Evolutionary conservation across 1,140 invertebrate species (phyloP).

Genomic region (Sarcophaga bullata): DNA sequence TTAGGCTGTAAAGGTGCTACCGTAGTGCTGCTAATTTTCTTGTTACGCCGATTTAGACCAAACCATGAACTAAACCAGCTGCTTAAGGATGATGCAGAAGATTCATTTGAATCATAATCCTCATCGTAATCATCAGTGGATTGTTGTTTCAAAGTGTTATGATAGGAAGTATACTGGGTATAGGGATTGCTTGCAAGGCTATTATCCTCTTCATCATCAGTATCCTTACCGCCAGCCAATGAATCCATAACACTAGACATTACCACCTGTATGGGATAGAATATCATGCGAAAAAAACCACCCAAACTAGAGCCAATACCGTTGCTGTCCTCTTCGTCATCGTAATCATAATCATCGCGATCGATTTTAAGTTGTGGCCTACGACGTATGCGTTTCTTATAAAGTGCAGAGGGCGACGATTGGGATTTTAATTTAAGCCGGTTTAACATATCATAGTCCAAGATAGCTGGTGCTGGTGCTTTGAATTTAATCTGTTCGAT

Average conservation of each 20-base stretch:
- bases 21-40: conserved; percentile 57
- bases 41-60: conserved; percentile 52
- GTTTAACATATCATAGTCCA: neutral
- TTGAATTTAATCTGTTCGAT: conserved; percentile 29
- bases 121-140: conserved; percentile 43
- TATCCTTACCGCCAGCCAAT: conserved; percentile 45
- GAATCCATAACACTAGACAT: conserved; percentile 57
- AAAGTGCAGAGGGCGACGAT: conserved; percentile 36
- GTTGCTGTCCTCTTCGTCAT: conserved; percentile 30
- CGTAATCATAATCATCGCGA: conserved; percentile 41
- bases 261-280: conserved; percentile 60
- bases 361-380: conserved; percentile 46
- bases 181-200: conserved; percentile 45
- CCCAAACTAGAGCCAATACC: conserved; percentile 46
- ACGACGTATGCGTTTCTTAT: conserved; percentile 57
- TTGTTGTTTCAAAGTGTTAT: conserved; percentile 51
- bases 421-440: conserved; percentile 41
- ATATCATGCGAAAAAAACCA: conserved; percentile 61
- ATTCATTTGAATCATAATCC: conserved; percentile 2
- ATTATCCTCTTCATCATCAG: conserved; percentile 35
- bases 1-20: conserved; percentile 23
- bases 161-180: conserved; percentile 59
- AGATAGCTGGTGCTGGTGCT: neutral
- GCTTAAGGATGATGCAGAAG: conserved; percentile 46
- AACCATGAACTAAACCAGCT: conserved; percentile 61